Conservation (phyloP, 2,113 vertebrate species). For the Lonchura striata region DNA sequence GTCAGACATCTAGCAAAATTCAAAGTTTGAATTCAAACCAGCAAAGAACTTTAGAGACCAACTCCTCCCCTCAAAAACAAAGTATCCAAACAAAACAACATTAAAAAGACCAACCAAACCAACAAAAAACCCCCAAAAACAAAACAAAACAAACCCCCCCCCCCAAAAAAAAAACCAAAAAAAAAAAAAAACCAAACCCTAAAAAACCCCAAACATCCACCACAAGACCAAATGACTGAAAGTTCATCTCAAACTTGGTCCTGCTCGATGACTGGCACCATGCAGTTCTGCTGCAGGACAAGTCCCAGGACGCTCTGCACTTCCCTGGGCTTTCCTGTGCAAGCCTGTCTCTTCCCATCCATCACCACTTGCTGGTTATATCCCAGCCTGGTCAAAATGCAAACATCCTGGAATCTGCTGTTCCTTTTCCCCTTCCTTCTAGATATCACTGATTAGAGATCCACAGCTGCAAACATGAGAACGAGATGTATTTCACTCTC, state of each 20-base stretch:
- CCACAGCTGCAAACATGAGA: background rate
- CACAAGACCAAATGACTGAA: background rate
- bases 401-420: background rate
- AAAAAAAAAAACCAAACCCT: background rate
- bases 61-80: too few relatives aligned
- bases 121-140: too few relatives aligned
- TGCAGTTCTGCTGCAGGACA: rapidly evolving
- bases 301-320: too few relatives aligned
- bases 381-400: background rate
- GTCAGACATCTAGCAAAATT: background rate
- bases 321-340: background rate
- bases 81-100: background rate
- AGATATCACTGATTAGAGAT: background rate
- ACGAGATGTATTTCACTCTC: background rate
- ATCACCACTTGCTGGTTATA: background rate
- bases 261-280: rapidly evolving
- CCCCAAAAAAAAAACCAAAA: background rate
- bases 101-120: background rate
- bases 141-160: too few relatives aligned
- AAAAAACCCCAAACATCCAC: background rate
- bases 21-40: background rate
- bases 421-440: background rate
- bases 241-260: background rate
- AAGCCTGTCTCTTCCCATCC: background rate
- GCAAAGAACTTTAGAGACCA: background rate